Evolutionary conservation across 1,140 invertebrate species (phyloP), one percentile per base, ranked within the genome.

Genomic region (Bradynema listronoti): DNA sequence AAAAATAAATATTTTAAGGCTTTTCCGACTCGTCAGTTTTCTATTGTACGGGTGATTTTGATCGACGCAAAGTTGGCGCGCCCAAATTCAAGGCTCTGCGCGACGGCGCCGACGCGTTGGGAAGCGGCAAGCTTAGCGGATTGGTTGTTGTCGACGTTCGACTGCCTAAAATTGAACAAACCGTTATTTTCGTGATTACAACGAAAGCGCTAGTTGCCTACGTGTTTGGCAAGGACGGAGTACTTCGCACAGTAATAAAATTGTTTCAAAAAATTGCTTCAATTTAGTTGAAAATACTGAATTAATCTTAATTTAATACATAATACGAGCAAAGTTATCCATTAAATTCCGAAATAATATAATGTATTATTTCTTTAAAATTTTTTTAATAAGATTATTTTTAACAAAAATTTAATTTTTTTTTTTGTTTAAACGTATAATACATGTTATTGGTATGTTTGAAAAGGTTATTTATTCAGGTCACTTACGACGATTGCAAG

Each of bases 171-270:
- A n/a, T n/a, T n/a, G n/a, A n/a, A n/a, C n/a, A 57, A 22, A 34
- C 56, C 4, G 66, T 72, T 22, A 50, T 73, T 0, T 72, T 74
- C 51, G 65, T 72, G 0, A 69, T 75, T 34, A 57, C 53, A 22
- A 47, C 50, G 30, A 58, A 61, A 22, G 39, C 61, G 5, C 34
- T 73, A 5, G 33, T 43, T 27, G 66, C 68, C 3, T 73, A 50
- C 54, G 58, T 71, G 5, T 9, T 73, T 1, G 52, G 61, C n/a
- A 51, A 53, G 45, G 61, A 46, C 11, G 41, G 5, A 24, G 52
- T 70, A n/a, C 11, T 52, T 16, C 19, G 30, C 14, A 65, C 36
- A 47, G 56, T 58, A 59, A n/a, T n/a, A n/a, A n/a, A n/a, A n/a
- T n/a, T n/a, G n/a, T n/a, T n/a, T n/a, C n/a, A n/a, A n/a, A n/a